Conservation (phyloP, 37 sponge, comb jelly and placozoan genomes). For the Aplysina aerophoba region DNA sequence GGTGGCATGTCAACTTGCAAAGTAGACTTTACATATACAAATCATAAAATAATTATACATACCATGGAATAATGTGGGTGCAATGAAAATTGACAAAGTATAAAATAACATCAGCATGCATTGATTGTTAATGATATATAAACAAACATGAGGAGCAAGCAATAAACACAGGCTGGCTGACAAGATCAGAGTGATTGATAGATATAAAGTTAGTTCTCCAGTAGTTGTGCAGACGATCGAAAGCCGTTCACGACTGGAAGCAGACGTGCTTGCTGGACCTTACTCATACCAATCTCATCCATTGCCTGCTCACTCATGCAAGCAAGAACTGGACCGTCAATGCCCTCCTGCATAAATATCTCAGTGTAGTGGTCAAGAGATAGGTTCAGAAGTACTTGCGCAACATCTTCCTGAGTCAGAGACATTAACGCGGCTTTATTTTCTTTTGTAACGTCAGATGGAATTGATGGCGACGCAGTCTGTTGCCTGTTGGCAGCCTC, state of each 20-base stretch:
- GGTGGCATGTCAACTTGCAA: too few species aligned
- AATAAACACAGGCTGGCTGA: too few species aligned
- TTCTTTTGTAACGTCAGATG: not conserved
- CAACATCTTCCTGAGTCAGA: not conserved
- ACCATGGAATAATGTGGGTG: too few species aligned
- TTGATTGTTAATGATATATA: too few species aligned
- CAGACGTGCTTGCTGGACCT: not conserved
- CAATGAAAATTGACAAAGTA: too few species aligned
- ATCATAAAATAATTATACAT: too few species aligned
- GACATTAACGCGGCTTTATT: not conserved
- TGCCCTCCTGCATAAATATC: not conserved
- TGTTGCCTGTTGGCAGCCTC: not conserved
- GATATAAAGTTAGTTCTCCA: not conserved
- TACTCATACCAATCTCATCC: slow-evolving; percentile 7
- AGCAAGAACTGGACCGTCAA: slow-evolving; percentile 18
- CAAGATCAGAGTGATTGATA: too few species aligned
- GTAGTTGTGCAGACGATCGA: not conserved
- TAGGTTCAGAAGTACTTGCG: not conserved
- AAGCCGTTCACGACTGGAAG: not conserved
- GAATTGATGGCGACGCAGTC: too few species aligned
- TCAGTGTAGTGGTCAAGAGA: not conserved
- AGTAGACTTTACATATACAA: too few species aligned
- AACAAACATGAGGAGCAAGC: too few species aligned
- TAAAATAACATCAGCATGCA: too few species aligned
- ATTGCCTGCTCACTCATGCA: not conserved